Evolutionary conservation across 2,113 vertebrate genomes (phyloP).

Genomic region (Rhadina sibilatrix): DNA sequence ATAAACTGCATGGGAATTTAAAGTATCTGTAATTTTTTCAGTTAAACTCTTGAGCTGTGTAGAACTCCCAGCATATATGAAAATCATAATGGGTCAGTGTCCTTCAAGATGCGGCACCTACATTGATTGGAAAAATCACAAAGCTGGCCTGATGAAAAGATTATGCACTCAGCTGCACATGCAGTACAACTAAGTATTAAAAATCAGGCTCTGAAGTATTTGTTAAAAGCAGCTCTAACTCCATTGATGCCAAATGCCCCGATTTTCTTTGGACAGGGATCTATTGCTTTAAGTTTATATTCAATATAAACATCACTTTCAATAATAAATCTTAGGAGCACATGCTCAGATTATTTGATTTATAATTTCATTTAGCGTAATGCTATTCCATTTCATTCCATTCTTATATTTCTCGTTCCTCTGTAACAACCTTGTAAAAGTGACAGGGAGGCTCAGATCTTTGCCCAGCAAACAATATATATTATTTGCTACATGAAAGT

Average conservation of each 20-base stretch:
- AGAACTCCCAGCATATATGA: background rate
- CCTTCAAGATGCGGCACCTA: background rate
- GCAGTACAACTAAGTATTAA: background rate
- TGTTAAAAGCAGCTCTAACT: background rate
- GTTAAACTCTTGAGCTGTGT: background rate
- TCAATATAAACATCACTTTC: slow-evolving; percentile 3
- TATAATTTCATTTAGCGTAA: slow-evolving; percentile 44
- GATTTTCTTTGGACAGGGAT: background rate
- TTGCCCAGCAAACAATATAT: slow-evolving; percentile 66
- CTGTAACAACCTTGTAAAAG: slow-evolving; percentile 65
- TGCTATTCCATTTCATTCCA: slow-evolving; percentile 27
- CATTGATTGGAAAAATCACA: background rate
- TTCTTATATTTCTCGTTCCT: slow-evolving; percentile 25
- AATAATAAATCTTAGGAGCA: slow-evolving; percentile 15
- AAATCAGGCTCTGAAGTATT: slow-evolving; percentile 5
- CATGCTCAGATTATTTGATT: slow-evolving; percentile 33
- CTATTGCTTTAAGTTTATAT: background rate
- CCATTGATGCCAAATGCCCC: background rate
- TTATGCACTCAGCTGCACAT: background rate
- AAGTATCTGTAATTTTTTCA: background rate
- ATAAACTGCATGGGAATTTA: background rate
- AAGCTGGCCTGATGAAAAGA: background rate
- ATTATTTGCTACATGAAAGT: slow-evolving; percentile 73
- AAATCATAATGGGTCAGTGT: background rate
- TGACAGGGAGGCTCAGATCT: slow-evolving; percentile 68